Conservation (phyloP, 2,113 vertebrate species). For the Pangasianodon gigas region DNA sequence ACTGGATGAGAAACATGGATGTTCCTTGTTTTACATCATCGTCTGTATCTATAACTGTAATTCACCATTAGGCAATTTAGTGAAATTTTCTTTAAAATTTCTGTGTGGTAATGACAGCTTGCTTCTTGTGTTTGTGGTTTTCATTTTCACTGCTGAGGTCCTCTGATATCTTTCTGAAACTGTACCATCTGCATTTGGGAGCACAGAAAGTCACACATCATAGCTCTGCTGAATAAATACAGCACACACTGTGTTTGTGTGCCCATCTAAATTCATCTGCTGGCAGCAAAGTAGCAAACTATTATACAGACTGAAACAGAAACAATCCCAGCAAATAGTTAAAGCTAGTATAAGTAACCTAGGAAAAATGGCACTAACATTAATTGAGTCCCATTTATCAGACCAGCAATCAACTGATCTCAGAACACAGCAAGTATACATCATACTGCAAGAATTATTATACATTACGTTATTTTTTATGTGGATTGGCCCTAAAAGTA, state of each 20-base stretch:
- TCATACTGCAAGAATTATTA: neutral
- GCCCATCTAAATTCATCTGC: constrained; percentile 13
- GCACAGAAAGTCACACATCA: neutral
- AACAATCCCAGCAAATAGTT: neutral
- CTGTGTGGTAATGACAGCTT: neutral
- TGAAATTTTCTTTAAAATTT: neutral
- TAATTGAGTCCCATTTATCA: neutral
- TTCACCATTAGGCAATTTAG: neutral
- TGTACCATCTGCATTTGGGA: neutral
- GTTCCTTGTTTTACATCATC: neutral
- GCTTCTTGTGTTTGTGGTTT: neutral
- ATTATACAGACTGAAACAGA: neutral
- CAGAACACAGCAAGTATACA: neutral
- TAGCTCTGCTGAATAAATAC: constrained; percentile 4
- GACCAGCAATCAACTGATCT: neutral
- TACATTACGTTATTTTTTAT: neutral
- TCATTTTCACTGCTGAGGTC: neutral
- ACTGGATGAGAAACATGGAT: neutral
- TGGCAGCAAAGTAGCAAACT: neutral
- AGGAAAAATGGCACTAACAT: neutral
- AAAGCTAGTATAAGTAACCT: neutral
- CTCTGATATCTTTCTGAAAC: neutral
- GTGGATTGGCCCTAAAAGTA: neutral
- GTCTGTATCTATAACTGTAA: neutral
- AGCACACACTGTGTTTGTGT: neutral